A percentile compares a stretch with the other conserved stretches of the same genome.
These are phyloP conservation scores for Mnemiopsis leidyi DNA, from an alignment of 37 sponge, comb jelly and placozoan species.

Conservation along the genomic window DNA sequence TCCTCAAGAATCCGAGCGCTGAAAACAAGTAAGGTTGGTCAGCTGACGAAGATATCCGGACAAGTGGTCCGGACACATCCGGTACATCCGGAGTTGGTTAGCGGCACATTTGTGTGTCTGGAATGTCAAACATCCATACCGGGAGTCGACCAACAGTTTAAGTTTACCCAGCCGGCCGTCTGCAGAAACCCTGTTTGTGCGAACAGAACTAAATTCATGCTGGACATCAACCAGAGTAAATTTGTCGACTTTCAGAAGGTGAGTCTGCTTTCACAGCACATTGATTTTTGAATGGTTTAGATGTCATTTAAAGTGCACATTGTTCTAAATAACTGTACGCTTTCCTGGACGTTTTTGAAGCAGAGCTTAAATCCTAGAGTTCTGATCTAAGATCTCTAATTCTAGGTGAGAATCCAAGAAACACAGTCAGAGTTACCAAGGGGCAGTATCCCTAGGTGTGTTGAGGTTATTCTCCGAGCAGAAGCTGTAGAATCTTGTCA, in stretches of 20 bases:
- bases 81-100: slow-evolving; percentile 95
- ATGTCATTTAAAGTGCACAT: too few species aligned
- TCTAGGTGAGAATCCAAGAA: slow-evolving; percentile 91
- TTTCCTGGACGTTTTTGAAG: too few species aligned
- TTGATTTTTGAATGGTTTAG: background rate
- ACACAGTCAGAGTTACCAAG: slow-evolving; percentile 94
- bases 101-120: slow-evolving; percentile 89
- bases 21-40: slow-evolving; percentile 84
- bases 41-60: slow-evolving; percentile 88
- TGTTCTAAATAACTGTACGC: too few species aligned
- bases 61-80: slow-evolving; percentile 99
- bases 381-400: background rate
- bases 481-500: slow-evolving; percentile 94
- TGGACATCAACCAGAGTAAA: slow-evolving; percentile 77
- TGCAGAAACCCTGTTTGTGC: slow-evolving; percentile 89
- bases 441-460: slow-evolving; percentile 92
- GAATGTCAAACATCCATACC: slow-evolving; percentile 88
- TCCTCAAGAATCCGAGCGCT: slow-evolving; percentile 85
- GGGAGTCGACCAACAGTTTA: slow-evolving; percentile 97
- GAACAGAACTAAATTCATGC: slow-evolving; percentile 87
- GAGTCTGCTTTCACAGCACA: too few species aligned
- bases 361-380: too few species aligned
- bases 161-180: slow-evolving; percentile 92
- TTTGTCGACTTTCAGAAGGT: slow-evolving; percentile 99
- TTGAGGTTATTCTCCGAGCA: slow-evolving; percentile 89